Evolutionary conservation across 2,113 vertebrate species (phyloP), one percentile per base, ranked within the genome.

Genomic region (Poeciliopsis turrubarensis): DNA sequence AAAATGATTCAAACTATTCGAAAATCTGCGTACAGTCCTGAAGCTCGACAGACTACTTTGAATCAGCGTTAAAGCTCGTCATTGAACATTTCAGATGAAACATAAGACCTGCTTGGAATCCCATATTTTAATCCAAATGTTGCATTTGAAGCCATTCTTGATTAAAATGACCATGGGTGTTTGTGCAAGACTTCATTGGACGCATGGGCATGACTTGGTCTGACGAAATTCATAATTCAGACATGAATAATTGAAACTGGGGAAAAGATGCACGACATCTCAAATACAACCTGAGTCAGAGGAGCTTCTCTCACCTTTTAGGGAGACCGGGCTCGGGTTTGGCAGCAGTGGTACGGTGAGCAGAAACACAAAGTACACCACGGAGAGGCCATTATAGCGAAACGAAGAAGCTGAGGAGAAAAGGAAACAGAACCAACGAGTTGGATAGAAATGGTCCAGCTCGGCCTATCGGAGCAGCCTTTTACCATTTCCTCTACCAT

Each of bases 361-460:
- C 31, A 94, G 85, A 81, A 90, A 94, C 27, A 84, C 30, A 64
- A 95, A 94, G 62, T 87, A 94, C 75, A 92, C 88, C 73, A 92
- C 26, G 0, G 95, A 95, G 62, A 94, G 83, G 0, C 91, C 93
- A 71, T 90, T 90, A 89, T 86, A 89, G 72, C 95, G 92, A 77
- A 94, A 86, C 0, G 34, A 78, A 51, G 94, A 80, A 3, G 94
- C 95, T 95, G 84, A 57, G 68, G 72, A 1, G 34, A 4, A 83
- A 60, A 87, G 34, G 6, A 70, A 73, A 72, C 17, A 22, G n/a
- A 60, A 75, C 54, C 14, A 65, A 37, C 34, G 19, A 25, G 15
- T 68, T 68, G 34, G 6, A 57, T n/a, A 27, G 1, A 77, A 67
- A n/a, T n/a, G 9, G 25, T 57, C 17, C 25, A 57, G 25, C 9